Conservation (phyloP, 2,888 invertebrate species). For the Papilio protenor region DNA sequence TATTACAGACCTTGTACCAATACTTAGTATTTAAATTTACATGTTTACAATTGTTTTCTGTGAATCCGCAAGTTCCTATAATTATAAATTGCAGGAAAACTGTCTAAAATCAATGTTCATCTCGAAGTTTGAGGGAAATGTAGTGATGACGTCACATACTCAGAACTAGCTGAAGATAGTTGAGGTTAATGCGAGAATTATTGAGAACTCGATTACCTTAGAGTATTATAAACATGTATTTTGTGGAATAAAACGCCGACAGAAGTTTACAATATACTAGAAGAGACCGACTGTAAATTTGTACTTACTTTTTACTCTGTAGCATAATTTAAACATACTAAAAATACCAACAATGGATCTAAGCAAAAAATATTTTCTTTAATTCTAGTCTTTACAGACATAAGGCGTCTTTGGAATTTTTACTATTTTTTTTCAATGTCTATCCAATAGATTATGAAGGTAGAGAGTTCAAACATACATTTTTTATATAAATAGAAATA, state of each 20-base stretch:
- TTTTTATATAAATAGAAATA: neutral
- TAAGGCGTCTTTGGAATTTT: no score
- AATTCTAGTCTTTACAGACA: no score
- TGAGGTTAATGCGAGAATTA: neutral
- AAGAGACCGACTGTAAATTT: neutral
- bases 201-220: conserved; percentile 1
- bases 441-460: no score
- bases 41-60: neutral
- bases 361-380: neutral
- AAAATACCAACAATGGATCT: neutral
- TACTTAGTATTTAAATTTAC: conserved; percentile 8
- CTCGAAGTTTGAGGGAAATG: conserved; percentile 22
- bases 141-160: conserved; percentile 27
- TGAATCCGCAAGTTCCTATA: conserved; percentile 26
- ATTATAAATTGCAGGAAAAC: conserved; percentile 36
- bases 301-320: neutral
- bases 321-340: neutral
- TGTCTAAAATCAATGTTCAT: neutral
- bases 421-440: no score
- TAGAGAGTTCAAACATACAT: no score
- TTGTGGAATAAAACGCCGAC: neutral
- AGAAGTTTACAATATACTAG: neutral
- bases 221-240: neutral
- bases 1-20: neutral
- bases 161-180: conserved; percentile 7